Percentiles rank a stretch among this genome's conserved stretches.
Evolutionary conservation across 2,888 invertebrate species (phyloP).

Genomic region (Aphidius colemani): DNA sequence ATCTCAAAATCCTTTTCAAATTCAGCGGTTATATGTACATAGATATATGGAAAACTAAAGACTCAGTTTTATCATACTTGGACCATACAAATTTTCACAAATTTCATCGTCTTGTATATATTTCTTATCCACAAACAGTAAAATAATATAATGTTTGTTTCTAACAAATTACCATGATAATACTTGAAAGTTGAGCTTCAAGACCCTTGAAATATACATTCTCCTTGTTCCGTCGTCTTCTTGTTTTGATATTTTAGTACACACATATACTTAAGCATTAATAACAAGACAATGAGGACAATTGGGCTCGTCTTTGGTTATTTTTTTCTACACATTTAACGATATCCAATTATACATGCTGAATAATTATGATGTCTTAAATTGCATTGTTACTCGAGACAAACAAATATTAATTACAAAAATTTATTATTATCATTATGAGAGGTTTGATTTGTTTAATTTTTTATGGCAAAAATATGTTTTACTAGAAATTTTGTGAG

Average conservation of each 20-base stretch:
- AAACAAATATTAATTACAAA: too few relatives aligned
- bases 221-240: background rate
- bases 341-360: too few relatives aligned
- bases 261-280: constrained; percentile 14
- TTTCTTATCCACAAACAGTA: constrained; percentile 30
- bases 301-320: constrained; percentile 32
- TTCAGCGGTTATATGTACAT: constrained; percentile 7
- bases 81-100: background rate
- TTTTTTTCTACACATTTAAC: background rate
- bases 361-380: too few relatives aligned
- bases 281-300: constrained; percentile 20
- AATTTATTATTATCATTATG: too few relatives aligned
- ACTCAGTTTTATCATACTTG: too few relatives aligned
- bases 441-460: too few relatives aligned
- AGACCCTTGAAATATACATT: constrained; percentile 3
- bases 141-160: constrained; percentile 60
- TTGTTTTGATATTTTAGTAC: background rate
- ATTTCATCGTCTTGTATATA: constrained; percentile 7
- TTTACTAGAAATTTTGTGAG: too few relatives aligned
- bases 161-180: constrained; percentile 62
- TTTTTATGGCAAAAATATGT: too few relatives aligned
- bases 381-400: too few relatives aligned
- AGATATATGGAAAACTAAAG: too few relatives aligned
- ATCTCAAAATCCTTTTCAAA: constrained; percentile 46
- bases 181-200: constrained; percentile 37